Conservation (phyloP, 2,797 vertebrate genomes). For the Microchirus variegatus region DNA sequence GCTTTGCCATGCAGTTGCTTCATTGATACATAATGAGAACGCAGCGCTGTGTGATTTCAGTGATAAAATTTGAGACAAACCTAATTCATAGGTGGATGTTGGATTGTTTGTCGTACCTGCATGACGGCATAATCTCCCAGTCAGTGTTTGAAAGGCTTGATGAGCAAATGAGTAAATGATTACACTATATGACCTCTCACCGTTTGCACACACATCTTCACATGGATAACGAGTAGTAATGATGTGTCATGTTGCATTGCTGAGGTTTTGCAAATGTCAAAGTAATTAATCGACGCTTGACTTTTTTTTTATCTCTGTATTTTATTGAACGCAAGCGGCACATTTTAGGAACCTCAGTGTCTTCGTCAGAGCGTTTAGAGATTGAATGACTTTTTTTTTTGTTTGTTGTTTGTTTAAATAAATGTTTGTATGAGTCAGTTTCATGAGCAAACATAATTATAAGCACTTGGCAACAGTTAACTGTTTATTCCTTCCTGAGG, state of each 20-base stretch:
- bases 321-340: not conserved
- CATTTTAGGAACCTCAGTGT: too few species aligned
- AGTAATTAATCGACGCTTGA: too few species aligned
- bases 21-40: not conserved
- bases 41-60: not conserved
- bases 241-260: not conserved
- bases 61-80: not conserved
- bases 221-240: constrained; percentile 9
- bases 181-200: constrained; percentile 3
- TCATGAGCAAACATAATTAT: too few species aligned
- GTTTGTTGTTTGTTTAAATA: too few species aligned
- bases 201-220: constrained; percentile 4
- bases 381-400: too few species aligned
- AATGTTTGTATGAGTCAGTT: too few species aligned
- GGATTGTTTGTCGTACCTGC: not conserved
- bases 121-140: not conserved
- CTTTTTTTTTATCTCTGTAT: not conserved
- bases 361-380: too few species aligned
- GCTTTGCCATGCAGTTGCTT: not conserved
- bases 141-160: not conserved
- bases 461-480: too few species aligned
- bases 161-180: constrained; percentile 28
- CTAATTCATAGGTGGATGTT: not conserved
- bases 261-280: too few species aligned
- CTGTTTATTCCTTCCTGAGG: too few species aligned